Evolutionary conservation across 2,888 invertebrate genomes (phyloP), one percentile per base, ranked within the genome.

Genomic region (Serrognathus titanus): DNA sequence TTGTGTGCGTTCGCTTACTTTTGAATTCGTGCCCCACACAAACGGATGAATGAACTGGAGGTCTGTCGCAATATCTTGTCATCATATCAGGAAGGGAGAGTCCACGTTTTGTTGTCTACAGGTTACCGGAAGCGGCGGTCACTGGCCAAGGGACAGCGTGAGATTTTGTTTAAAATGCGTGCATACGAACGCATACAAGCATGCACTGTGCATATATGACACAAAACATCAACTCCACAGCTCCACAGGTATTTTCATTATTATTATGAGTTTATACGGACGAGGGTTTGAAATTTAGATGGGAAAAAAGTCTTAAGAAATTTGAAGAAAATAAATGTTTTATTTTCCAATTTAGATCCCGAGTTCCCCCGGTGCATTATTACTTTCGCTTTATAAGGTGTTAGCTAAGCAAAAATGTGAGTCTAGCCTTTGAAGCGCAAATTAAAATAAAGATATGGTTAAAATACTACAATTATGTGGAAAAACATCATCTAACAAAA

Each of bases 61-160:
- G 45, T 13, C 36, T 13, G 12, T 46, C 24, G 31, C 46, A 39
- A 46, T 66, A 66, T 67, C 66, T 66, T 66, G 66, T 68, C 66
- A 63, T 60, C 60, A 53, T 59, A 68, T 68, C 66, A 63, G 66
- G 64, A 66, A 69, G 66, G 69, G 66, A 63, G 67, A 63, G 65
- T 57, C 66, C 58, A 58, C 57, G 56, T 58, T 63, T 63, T 65
- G 66, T 65, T 60, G 57, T 62, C 65, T 65, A 55, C 62, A 61
- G 61, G 66, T 66, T 63, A 63, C 63, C 66, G 69, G 69, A 69
- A 69, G 68, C 67, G 65, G 48, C 68, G 68, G 67, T 69, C 67
- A 66, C 63, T 68, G 66, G 68, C 62, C 65, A 69, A 67, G 64
- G 61, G 68, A 69, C 69, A 69, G 69, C 69, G 69, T 69, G 69